These are phyloP conservation scores for Ctenicera cuprea DNA, from an alignment of 2,888 invertebrate species.

Conservation along the genomic window DNA sequence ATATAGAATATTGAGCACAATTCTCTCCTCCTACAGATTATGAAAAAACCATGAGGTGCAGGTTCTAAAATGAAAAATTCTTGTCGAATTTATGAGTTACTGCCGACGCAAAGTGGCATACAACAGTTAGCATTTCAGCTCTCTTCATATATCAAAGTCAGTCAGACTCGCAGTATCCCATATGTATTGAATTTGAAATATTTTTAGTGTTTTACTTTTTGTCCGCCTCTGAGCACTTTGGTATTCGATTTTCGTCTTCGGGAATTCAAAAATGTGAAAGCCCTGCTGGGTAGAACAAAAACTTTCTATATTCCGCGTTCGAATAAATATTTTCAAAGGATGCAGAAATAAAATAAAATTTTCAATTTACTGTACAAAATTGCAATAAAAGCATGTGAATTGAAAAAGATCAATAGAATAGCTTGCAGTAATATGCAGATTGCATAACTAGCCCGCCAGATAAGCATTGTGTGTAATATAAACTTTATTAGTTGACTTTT, in stretches of 20 bases:
- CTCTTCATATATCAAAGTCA: conserved; percentile 51
- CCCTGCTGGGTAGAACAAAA: conserved; percentile 7
- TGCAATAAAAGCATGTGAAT: conserved; percentile 4
- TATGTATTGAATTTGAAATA: conserved; percentile 45
- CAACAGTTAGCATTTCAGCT: conserved; percentile 37
- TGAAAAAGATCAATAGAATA: too few relatives aligned
- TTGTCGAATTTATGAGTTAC: conserved; percentile 47
- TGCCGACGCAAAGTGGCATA: conserved; percentile 37
- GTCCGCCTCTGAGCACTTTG: conserved; percentile 2
- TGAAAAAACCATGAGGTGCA: conserved; percentile 27
- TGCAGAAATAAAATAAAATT: conserved; percentile 24
- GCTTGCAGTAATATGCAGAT: too few relatives aligned
- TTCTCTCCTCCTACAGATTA: conserved; percentile 25
- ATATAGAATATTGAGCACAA: conserved; percentile 28
- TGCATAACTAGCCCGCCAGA: too few relatives aligned
- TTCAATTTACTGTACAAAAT: conserved; percentile 37
- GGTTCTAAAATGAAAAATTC: conserved; percentile 48
- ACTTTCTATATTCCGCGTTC: background rate
- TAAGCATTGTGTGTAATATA: too few relatives aligned
- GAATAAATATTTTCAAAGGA: conserved; percentile 9
- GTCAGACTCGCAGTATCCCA: conserved; percentile 39
- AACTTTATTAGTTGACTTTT: too few relatives aligned
- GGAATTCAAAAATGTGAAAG: conserved; percentile 18
- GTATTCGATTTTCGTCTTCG: conserved; percentile 19
- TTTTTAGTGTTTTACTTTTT: conserved; percentile 42